Percentiles rank a stretch among this genome's conserved stretches.
Evolutionary conservation across 2,888 invertebrate genomes (phyloP).

Genomic region (Ophonus ardosiacus): DNA sequence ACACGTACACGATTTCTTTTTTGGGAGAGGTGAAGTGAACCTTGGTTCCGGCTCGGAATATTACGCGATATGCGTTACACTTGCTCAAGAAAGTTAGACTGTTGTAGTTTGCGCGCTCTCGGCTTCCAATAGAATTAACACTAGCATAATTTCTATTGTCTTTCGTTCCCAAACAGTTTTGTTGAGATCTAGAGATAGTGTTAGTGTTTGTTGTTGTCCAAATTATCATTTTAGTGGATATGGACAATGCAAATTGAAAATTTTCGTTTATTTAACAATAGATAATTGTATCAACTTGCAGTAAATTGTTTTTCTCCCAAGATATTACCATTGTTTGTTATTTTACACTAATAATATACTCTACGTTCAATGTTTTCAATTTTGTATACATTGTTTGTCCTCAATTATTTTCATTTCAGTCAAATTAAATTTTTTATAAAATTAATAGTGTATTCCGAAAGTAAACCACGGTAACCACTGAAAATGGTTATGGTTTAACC

Average conservation of each 20-base stretch:
- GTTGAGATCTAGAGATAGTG: not conserved
- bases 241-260: not conserved
- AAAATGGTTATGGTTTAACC: too few species aligned
- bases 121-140: not conserved
- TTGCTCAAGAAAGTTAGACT: constrained; percentile 28
- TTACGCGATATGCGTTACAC: constrained; percentile 41
- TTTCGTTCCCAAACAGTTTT: not conserved
- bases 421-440: too few species aligned
- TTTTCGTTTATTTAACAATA: not conserved
- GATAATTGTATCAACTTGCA: not conserved
- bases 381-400: too few species aligned
- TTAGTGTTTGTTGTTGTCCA: not conserved
- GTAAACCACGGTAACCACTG: too few species aligned
- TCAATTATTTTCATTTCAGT: too few species aligned
- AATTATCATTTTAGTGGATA: not conserved
- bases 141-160: not conserved
- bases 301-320: not conserved
- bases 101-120: constrained; percentile 14
- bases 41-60: constrained; percentile 53
- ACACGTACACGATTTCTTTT: constrained; percentile 56
- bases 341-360: not conserved
- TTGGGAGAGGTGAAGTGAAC: constrained; percentile 49
- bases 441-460: too few species aligned
- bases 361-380: too few species aligned
- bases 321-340: not conserved